A percentile compares a stretch with the other conserved stretches of the same genome.
Conservation (phyloP, 2,113 vertebrate genomes). For the Puma concolor region DNA sequence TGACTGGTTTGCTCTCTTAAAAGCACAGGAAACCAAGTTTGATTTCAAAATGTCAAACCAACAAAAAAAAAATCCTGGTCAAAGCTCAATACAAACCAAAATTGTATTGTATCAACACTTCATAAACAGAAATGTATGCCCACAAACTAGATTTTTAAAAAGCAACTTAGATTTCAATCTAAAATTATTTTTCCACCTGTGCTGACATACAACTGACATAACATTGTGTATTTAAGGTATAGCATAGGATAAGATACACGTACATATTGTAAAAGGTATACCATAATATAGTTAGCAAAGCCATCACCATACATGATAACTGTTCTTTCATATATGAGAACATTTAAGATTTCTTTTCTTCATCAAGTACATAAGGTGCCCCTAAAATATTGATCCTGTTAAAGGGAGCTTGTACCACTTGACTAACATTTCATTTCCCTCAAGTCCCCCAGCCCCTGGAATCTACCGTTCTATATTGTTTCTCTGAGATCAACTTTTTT, state of each 20-base stretch:
- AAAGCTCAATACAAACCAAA: conserved; percentile 15
- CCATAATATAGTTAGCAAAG: background rate
- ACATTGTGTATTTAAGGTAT: background rate
- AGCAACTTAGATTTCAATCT: background rate
- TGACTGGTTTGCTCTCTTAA: background rate
- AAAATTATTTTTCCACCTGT: background rate
- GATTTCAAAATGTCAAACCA: conserved; percentile 5
- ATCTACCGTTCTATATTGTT: background rate
- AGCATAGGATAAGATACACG: background rate
- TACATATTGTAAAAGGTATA: background rate
- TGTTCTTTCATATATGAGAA: background rate
- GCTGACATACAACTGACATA: background rate
- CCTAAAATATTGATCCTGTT: background rate
- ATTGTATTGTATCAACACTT: background rate
- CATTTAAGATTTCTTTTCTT: background rate
- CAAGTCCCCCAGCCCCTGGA: background rate
- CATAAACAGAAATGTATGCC: background rate
- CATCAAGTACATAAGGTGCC: background rate
- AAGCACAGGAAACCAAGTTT: background rate
- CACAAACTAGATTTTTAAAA: background rate
- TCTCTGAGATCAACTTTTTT: background rate
- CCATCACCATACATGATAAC: background rate
- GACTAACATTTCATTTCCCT: background rate
- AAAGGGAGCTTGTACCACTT: background rate
- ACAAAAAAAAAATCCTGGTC: background rate